phyloP scores from a whole-genome alignment of 37 sponge, comb jelly and placozoan genomes.

The Aphrocallistes beatrix region DNA sequence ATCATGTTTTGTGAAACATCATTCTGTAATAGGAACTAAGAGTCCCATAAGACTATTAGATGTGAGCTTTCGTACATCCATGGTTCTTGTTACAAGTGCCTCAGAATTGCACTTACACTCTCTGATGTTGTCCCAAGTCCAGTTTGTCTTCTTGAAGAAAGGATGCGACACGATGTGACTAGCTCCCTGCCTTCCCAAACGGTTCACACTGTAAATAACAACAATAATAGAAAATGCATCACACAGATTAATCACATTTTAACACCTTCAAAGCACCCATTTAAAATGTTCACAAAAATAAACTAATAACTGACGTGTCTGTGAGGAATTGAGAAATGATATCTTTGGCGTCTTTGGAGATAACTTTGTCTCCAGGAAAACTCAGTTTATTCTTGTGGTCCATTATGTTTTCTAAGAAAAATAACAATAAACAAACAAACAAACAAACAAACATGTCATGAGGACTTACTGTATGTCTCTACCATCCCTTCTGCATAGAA shows the following conservation, averaged over 20 bases:
- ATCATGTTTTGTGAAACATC: too few relatives aligned
- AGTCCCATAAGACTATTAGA: too few relatives aligned
- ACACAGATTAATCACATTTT: too few relatives aligned
- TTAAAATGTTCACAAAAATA: not conserved
- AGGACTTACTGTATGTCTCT: slow-evolving; percentile 71
- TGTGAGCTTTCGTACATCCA: too few relatives aligned
- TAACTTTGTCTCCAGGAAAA: slow-evolving; percentile 52
- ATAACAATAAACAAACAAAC: not conserved
- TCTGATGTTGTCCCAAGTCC: slow-evolving; percentile 70
- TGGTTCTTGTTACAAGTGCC: too few relatives aligned
- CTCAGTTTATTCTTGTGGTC: slow-evolving; percentile 61
- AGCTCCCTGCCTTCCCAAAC: slow-evolving; percentile 57
- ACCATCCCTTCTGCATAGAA: slow-evolving; percentile 91
- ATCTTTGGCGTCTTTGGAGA: slow-evolving; percentile 46
- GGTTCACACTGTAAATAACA: slow-evolving; percentile 27
- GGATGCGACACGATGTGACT: slow-evolving; percentile 50
- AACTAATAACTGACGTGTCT: slow-evolving; percentile 40
- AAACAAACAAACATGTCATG: too few relatives aligned
- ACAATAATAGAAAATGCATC: not conserved
- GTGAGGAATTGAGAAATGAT: slow-evolving; percentile 57
- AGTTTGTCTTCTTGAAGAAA: slow-evolving; percentile 61
- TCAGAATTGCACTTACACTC: slow-evolving; percentile 31
- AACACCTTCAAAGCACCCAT: too few relatives aligned
- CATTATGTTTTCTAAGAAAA: slow-evolving; percentile 68
- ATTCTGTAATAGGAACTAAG: too few relatives aligned